Percentiles rank a stretch among this genome's conserved stretches.
These are phyloP conservation scores for Microctonus hyperodae DNA, from an alignment of 2,888 invertebrate genomes.

Conservation along the genomic window DNA sequence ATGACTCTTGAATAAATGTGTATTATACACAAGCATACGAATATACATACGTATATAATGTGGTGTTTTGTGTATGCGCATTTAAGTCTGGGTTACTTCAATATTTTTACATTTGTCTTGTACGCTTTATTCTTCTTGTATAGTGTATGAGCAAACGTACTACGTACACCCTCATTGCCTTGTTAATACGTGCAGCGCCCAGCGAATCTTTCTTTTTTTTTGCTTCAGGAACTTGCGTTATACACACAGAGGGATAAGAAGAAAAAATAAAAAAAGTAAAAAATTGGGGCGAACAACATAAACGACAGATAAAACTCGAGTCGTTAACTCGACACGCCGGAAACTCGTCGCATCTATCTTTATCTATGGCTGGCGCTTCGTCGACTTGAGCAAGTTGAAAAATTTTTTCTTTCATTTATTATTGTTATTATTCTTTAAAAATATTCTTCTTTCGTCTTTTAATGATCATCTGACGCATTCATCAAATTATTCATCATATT, in stretches of 20 bases:
- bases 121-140: constrained; percentile 10
- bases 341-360: constrained; percentile 59
- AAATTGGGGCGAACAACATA: not conserved
- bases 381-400: constrained; percentile 8
- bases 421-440: not conserved
- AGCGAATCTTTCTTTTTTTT: constrained; percentile 27
- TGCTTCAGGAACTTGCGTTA: constrained; percentile 8
- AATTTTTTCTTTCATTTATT: constrained; percentile 3
- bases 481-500: not conserved
- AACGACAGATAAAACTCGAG: constrained; percentile 54
- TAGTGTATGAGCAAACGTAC: constrained; percentile 13
- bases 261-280: constrained; percentile 1
- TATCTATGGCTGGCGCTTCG: constrained; percentile 47
- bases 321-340: constrained; percentile 61
- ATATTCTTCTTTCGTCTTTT: not conserved
- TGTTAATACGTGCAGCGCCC: constrained; percentile 31
- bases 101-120: constrained; percentile 10
- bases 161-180: constrained; percentile 31
- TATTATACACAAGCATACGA: not conserved
- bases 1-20: constrained; percentile 52
- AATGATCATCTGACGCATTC: not conserved
- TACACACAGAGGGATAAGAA: not conserved
- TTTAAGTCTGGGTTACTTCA: constrained; percentile 28
- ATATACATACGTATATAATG: constrained; percentile 32
- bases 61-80: constrained; percentile 26